Percentiles rank a stretch among this genome's conserved stretches.
phyloP scores from a whole-genome alignment of 2,888 invertebrate species.

The Polietes domitor region DNA sequence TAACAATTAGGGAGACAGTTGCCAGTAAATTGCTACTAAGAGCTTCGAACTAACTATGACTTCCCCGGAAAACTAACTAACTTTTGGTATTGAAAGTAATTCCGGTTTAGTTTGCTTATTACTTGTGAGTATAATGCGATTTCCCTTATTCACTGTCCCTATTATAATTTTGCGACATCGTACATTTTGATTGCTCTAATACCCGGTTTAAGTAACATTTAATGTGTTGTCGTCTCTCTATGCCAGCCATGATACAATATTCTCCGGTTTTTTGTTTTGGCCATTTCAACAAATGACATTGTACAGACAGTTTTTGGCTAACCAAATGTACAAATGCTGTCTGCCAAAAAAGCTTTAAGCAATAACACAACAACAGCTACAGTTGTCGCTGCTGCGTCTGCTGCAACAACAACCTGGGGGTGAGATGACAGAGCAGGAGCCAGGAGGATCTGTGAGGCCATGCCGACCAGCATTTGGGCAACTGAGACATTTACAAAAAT shows the following conservation, averaged over 20 bases:
- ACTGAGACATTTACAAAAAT: slow-evolving; percentile 44
- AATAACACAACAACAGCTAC: slow-evolving; percentile 49
- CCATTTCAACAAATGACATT: slow-evolving; percentile 54
- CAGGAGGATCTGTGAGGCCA: not conserved
- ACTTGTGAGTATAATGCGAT: not conserved
- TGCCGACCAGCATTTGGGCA: not conserved
- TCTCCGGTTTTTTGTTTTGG: not conserved
- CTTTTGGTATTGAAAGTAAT: too few relatives aligned
- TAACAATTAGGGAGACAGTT: too few relatives aligned
- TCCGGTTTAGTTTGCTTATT: too few relatives aligned
- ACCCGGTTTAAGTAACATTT: slow-evolving; percentile 56
- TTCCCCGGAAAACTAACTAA: too few relatives aligned
- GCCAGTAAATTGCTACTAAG: too few relatives aligned
- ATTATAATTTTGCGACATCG: not conserved
- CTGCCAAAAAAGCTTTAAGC: slow-evolving; percentile 62
- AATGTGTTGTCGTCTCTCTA: slow-evolving; percentile 43
- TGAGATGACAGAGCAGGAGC: not conserved
- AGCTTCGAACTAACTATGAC: too few relatives aligned
- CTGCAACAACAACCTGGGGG: too few relatives aligned
- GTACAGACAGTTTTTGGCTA: slow-evolving; percentile 66
- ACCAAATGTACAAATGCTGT: slow-evolving; percentile 66
- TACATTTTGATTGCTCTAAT: slow-evolving; percentile 45
- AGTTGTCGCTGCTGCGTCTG: not conserved
- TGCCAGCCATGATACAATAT: not conserved
- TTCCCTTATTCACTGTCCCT: not conserved